phyloP scores from a whole-genome alignment of 2,113 vertebrate genomes.

The Muntiacus muntjak region DNA sequence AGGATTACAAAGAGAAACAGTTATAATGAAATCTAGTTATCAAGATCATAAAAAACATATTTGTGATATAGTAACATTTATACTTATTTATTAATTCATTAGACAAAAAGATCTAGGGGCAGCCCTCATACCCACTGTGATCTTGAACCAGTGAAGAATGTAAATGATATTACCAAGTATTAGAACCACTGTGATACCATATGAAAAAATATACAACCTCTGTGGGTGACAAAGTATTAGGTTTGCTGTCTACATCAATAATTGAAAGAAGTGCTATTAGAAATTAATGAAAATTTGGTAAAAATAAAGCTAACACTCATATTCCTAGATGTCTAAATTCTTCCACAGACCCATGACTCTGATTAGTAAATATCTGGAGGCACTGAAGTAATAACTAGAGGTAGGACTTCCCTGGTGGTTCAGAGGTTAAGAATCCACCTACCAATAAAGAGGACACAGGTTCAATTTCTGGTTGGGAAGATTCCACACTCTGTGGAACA shows the following conservation, averaged over 20 bases:
- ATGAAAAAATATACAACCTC: not conserved
- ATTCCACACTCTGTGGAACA: not conserved
- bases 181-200: not conserved
- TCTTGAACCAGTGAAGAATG: not conserved
- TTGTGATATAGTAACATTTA: not conserved
- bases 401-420: not conserved
- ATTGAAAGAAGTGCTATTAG: not conserved
- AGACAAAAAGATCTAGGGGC: not conserved
- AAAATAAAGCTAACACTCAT: not conserved
- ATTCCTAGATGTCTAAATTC: not conserved
- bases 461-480: not conserved
- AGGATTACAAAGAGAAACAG: not conserved
- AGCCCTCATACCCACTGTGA: not conserved
- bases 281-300: not conserved
- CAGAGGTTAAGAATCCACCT: not conserved
- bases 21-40: not conserved
- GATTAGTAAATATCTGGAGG: not conserved
- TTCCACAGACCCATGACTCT: not conserved
- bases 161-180: not conserved
- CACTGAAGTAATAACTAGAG: not conserved
- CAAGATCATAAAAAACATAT: not conserved
- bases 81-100: not conserved
- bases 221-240: not conserved
- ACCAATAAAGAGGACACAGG: not conserved
- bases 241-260: not conserved